phyloP scores from a whole-genome alignment of 2,888 invertebrate genomes.

The Agrotis clavis region DNA sequence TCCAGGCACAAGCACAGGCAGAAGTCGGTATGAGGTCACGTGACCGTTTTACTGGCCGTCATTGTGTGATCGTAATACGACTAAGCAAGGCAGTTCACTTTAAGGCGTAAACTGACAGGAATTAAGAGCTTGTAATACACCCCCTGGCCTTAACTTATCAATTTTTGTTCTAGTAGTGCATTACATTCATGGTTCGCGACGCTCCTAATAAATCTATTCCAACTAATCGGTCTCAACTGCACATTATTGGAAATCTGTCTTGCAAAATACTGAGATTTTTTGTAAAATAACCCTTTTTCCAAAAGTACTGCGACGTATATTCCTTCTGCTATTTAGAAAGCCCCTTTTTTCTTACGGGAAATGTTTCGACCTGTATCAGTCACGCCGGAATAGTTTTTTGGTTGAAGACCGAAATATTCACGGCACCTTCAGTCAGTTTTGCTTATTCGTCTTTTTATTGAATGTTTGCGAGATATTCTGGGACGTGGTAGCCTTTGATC shows the following conservation, averaged over 20 bases:
- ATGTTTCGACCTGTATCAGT: slow-evolving; percentile 25
- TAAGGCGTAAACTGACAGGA: too few relatives aligned
- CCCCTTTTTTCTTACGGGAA: slow-evolving; percentile 26
- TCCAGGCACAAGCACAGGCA: too few relatives aligned
- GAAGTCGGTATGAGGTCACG: too few relatives aligned
- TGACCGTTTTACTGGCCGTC: too few relatives aligned
- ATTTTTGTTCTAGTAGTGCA: too few relatives aligned
- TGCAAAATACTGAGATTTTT: neutral
- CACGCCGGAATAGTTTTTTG: slow-evolving; percentile 20
- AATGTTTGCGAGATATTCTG: slow-evolving; percentile 13
- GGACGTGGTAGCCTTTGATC: neutral
- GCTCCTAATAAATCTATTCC: too few relatives aligned
- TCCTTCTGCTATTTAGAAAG: slow-evolving; percentile 28
- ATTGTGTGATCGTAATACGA: too few relatives aligned
- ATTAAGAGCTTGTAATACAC: too few relatives aligned
- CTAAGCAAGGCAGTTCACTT: too few relatives aligned
- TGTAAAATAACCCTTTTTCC: neutral
- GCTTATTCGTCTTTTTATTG: slow-evolving; percentile 21
- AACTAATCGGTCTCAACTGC: too few relatives aligned
- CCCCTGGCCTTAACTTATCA: too few relatives aligned
- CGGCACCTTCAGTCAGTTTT: slow-evolving; percentile 7
- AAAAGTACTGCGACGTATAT: neutral
- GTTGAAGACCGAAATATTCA: slow-evolving; percentile 10
- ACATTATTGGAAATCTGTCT: neutral
- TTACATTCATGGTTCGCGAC: too few relatives aligned